Conservation (phyloP, 2,113 vertebrate species). For the Heterochromis multidens region DNA sequence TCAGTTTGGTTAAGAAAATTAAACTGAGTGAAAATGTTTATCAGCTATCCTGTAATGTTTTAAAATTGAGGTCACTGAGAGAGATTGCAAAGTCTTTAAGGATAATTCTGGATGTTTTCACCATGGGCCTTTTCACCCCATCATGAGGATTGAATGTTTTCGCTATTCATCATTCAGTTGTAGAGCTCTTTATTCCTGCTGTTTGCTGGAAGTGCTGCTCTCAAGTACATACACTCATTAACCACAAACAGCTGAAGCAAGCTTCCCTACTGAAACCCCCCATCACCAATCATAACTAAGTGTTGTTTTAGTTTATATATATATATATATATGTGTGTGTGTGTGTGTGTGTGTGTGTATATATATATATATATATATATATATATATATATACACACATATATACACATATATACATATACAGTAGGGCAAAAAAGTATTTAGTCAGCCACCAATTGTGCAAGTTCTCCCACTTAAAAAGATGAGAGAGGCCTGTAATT, state of each 20-base stretch:
- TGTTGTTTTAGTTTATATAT: too few relatives aligned
- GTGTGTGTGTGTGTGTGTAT: too few relatives aligned
- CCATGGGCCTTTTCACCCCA: neutral
- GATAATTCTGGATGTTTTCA: neutral
- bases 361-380: too few relatives aligned
- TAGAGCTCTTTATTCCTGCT: neutral
- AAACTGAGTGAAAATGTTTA: neutral
- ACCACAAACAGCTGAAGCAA: slow-evolving; percentile 5
- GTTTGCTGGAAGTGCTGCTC: neutral
- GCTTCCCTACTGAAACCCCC: neutral
- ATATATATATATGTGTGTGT: too few relatives aligned
- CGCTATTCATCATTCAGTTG: neutral
- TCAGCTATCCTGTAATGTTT: neutral
- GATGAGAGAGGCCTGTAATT: too few relatives aligned
- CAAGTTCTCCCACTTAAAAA: too few relatives aligned
- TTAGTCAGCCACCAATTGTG: too few relatives aligned
- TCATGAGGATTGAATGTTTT: neutral
- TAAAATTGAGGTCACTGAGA: neutral
- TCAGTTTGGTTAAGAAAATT: neutral
- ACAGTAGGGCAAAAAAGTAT: too few relatives aligned
- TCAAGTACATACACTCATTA: neutral
- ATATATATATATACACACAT: too few relatives aligned
- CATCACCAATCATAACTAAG: too few relatives aligned
- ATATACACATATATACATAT: too few relatives aligned
- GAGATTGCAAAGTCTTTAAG: neutral